Percentiles rank a stretch among this genome's conserved stretches.
Evolutionary conservation across 1,140 invertebrate species (phyloP).

Genomic region (Eupristina koningsbergeri): DNA sequence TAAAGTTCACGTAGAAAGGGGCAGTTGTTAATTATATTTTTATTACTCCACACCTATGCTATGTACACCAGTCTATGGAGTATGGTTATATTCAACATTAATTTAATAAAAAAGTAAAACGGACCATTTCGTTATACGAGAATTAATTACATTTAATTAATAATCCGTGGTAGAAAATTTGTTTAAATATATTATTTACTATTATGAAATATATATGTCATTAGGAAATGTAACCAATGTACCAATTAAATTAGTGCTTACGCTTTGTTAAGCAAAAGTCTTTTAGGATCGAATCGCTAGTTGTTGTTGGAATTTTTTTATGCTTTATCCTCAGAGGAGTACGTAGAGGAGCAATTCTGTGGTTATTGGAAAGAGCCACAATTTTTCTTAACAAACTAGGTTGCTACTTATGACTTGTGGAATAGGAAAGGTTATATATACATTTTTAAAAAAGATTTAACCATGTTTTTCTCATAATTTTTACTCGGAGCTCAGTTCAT

Average conservation of each 20-base stretch:
- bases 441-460: neutral
- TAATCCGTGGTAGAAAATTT: no score
- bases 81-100: no score
- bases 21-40: no score
- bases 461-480: neutral
- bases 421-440: neutral
- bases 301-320: neutral
- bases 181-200: neutral
- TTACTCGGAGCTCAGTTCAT: neutral
- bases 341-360: neutral
- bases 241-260: neutral
- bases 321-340: neutral
- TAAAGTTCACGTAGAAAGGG: no score
- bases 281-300: neutral
- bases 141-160: no score
- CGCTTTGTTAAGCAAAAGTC: neutral
- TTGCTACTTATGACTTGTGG: neutral
- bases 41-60: no score
- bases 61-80: no score
- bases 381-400: neutral
- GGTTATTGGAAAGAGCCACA: neutral
- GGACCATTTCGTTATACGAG: no score
- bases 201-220: neutral
- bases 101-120: no score
- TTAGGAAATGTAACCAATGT: neutral